Evolutionary conservation across 37 sponge, comb jelly and placozoan species (phyloP).

Genomic region (Geodia barretti): DNA sequence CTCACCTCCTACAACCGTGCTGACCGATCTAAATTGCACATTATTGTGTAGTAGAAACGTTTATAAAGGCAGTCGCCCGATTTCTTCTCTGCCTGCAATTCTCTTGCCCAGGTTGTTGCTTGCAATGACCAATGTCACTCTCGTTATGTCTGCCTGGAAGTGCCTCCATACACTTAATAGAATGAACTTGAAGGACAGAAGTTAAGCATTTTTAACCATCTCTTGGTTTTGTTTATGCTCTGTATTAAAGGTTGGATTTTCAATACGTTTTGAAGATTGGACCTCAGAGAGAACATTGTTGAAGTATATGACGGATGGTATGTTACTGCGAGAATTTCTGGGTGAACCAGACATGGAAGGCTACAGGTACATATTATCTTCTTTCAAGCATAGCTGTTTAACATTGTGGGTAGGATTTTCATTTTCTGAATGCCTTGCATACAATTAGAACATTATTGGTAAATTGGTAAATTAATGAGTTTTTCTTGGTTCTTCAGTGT

Average conservation of each 20-base stretch:
- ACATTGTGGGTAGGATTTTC: neutral
- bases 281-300: constrained; percentile 95
- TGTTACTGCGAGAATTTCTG: constrained; percentile 98
- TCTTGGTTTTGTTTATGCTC: neutral
- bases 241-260: constrained; percentile 87
- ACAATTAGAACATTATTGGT: no score
- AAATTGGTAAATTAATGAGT: neutral
- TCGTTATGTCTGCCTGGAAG: no score
- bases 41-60: no score
- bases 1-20: no score
- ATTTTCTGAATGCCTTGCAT: neutral
- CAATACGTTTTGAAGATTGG: constrained; percentile 99
- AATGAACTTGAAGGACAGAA: neutral
- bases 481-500: constrained; percentile 57
- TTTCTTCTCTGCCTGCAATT: no score
- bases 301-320: constrained; percentile 99
- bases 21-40: no score
- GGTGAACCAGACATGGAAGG: constrained; percentile 93
- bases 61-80: no score
- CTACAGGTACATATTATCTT: constrained; percentile 59
- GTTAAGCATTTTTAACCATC: neutral
- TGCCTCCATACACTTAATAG: no score
- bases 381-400: neutral
- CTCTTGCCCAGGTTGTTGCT: no score
- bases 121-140: no score